Evolutionary conservation across 37 sponge, comb jelly and placozoan genomes (phyloP).

Genomic region (Cladorhizidae sp.): DNA sequence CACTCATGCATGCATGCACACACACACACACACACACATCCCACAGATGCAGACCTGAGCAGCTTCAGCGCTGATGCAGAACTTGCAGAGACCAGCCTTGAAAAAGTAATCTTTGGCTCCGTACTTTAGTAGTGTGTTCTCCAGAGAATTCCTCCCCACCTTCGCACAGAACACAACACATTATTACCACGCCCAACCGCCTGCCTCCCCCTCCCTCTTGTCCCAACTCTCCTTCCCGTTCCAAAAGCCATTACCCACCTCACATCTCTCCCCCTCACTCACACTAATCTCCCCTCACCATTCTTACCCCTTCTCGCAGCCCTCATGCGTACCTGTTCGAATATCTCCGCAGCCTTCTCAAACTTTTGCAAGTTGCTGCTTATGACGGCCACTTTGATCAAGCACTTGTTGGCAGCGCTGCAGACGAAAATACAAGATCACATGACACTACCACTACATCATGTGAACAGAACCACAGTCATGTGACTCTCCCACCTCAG

Average conservation of each 20-base stretch:
- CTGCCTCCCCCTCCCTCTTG: neutral
- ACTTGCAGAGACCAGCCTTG: constrained; percentile 81
- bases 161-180: constrained; percentile 2
- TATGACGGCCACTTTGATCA: constrained; percentile 85
- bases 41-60: constrained; percentile 41
- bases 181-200: neutral
- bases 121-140: constrained; percentile 86
- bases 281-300: neutral
- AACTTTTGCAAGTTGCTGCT: constrained; percentile 72
- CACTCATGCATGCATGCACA: constrained; percentile 2
- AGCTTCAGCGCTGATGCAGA: constrained; percentile 64
- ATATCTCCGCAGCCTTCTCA: constrained; percentile 82
- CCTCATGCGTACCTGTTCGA: constrained; percentile 78
- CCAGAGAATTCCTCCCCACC: constrained; percentile 68
- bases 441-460: neutral
- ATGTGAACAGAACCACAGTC: neutral
- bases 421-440: neutral
- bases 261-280: neutral
- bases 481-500: constrained; percentile 38
- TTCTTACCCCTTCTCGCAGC: too few species aligned
- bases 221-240: too few species aligned
- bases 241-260: neutral
- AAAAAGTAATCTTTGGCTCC: constrained; percentile 96
- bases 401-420: constrained; percentile 81
- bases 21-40: too few species aligned